These are phyloP conservation scores for Falco biarmicus DNA, from an alignment of 2,797 vertebrate genomes.

Conservation along the genomic window DNA sequence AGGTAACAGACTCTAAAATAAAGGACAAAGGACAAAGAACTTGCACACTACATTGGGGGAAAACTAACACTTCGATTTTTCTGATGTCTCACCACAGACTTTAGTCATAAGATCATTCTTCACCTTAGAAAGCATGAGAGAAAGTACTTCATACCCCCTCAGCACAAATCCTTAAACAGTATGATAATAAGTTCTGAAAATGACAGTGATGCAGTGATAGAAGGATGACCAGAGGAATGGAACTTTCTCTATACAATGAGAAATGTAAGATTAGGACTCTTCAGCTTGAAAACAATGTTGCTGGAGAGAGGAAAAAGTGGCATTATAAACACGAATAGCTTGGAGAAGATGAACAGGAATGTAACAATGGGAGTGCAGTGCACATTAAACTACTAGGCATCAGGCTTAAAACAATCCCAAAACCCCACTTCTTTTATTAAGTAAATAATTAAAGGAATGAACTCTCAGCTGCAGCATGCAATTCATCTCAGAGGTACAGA, in stretches of 20 bases:
- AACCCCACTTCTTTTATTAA: background rate
- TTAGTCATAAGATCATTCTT: background rate
- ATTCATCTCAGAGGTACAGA: background rate
- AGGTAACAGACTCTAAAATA: background rate
- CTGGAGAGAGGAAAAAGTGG: background rate
- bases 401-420: background rate
- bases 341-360: background rate
- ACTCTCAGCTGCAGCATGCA: background rate
- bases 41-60: background rate
- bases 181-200: background rate
- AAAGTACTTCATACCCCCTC: background rate
- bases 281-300: background rate
- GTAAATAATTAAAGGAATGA: background rate
- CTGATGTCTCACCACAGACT: background rate
- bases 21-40: background rate
- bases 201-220: background rate
- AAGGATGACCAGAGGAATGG: background rate
- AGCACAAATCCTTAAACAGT: background rate
- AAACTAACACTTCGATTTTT: background rate
- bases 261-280: background rate
- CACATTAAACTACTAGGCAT: background rate
- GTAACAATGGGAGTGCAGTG: background rate
- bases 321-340: background rate
- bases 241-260: background rate
- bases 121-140: background rate